These are phyloP conservation scores for Labroides dimidiatus DNA, from an alignment of 2,797 vertebrate genomes.

Conservation along the genomic window DNA sequence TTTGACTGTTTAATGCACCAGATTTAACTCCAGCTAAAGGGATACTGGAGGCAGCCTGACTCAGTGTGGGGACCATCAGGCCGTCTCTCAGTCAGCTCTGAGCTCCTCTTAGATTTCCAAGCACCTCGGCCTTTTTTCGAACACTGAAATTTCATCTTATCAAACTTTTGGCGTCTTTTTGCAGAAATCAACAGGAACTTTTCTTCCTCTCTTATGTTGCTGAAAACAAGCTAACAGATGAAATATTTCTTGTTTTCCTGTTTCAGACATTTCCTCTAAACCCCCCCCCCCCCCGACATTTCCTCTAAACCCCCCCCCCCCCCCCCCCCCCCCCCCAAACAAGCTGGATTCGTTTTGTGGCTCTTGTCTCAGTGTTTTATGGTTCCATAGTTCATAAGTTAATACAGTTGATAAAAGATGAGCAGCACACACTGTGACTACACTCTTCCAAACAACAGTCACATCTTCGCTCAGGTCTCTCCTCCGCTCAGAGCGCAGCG, in stretches of 20 bases:
- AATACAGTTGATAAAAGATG: slow-evolving; percentile 12
- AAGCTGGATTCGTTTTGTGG: not conserved
- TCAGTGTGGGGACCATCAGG: no score
- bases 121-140: not conserved
- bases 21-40: not conserved
- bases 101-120: not conserved
- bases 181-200: not conserved
- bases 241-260: not conserved
- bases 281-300: no score
- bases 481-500: slow-evolving; percentile 37
- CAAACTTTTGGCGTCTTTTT: not conserved
- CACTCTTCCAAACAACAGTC: not conserved
- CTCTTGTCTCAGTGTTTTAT: not conserved
- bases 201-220: not conserved
- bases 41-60: not conserved
- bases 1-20: no score
- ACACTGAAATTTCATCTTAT: not conserved
- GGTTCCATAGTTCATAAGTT: slow-evolving; percentile 8
- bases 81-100: not conserved
- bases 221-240: not conserved
- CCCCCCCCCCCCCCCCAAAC: not conserved
- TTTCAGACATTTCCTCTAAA: no score
- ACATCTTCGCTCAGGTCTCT: slow-evolving; percentile 19
- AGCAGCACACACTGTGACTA: not conserved
- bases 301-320: no score